Conservation (phyloP, 1,140 invertebrate genomes). For the Lasaia peninsularis region DNA sequence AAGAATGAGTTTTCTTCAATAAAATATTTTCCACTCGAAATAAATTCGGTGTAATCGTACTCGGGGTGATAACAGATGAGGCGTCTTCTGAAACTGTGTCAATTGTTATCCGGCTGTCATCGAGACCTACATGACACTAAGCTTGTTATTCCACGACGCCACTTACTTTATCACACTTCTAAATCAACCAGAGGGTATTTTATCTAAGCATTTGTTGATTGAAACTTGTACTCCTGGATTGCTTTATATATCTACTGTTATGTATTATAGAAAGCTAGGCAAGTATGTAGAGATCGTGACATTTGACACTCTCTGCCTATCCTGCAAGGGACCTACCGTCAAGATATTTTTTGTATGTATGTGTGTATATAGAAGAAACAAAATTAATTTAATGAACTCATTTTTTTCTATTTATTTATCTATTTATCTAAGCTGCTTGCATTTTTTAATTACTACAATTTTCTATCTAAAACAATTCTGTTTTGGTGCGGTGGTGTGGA, state of each 20-base stretch:
- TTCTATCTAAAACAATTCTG: no score
- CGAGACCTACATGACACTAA: slow-evolving; percentile 1
- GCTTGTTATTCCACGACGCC: slow-evolving; percentile 4
- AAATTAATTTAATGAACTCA: no score
- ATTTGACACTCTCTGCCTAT: no score
- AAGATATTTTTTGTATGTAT: neutral
- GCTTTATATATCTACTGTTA: neutral
- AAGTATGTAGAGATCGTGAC: no score
- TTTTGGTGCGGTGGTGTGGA: no score
- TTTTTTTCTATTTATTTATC: no score
- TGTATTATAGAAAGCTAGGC: no score
- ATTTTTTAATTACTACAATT: no score
- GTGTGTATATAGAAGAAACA: no score
- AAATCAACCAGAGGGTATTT: neutral
- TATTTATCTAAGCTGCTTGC: no score
- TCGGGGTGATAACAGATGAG: slow-evolving; percentile 1
- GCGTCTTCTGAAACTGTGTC: neutral
- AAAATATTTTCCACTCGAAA: neutral
- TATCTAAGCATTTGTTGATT: neutral
- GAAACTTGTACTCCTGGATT: neutral
- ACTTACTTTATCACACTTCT: slow-evolving; percentile 3
- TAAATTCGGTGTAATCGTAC: neutral
- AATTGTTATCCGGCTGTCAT: slow-evolving; percentile 10
- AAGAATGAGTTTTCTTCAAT: neutral
- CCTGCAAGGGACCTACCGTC: no score